phyloP scores from a whole-genome alignment of 2,888 invertebrate genomes.

The Standfussiana lucernea region DNA sequence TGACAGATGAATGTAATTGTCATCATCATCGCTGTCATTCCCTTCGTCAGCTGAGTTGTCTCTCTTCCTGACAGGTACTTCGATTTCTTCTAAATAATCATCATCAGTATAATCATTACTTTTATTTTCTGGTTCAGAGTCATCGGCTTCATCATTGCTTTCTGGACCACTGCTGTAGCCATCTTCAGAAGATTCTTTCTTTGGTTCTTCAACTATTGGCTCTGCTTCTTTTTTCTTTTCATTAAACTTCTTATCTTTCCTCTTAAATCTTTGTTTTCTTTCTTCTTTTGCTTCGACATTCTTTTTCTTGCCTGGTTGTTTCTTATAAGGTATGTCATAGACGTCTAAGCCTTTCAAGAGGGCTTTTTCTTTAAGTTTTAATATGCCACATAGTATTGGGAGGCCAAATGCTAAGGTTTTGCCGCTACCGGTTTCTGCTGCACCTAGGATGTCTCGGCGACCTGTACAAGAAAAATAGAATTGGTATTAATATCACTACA shows the following conservation, averaged over 20 bases:
- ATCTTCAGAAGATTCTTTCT: constrained; percentile 84
- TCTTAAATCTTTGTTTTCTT: constrained; percentile 50
- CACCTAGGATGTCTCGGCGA: constrained; percentile 98
- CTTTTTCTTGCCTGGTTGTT: constrained; percentile 79
- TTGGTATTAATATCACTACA: no score
- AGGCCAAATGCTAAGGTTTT: constrained; percentile 99
- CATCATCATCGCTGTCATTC: constrained; percentile 82
- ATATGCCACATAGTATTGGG: constrained; percentile 96
- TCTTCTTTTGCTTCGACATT: constrained; percentile 45
- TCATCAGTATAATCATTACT: constrained; percentile 66
- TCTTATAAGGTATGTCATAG: constrained; percentile 85
- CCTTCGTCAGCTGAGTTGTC: constrained; percentile 80
- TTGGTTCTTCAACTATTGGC: constrained; percentile 53
- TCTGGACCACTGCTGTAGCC: constrained; percentile 83
- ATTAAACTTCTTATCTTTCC: constrained; percentile 55
- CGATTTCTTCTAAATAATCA: constrained; percentile 83
- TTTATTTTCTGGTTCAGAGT: constrained; percentile 46
- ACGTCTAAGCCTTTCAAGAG: constrained; percentile 80
- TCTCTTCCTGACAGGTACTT: constrained; percentile 80
- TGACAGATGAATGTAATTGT: constrained; percentile 83
- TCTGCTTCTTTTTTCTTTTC: constrained; percentile 63
- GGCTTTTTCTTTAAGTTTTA: constrained; percentile 92
- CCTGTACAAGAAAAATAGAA: constrained; percentile 79
- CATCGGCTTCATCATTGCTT: constrained; percentile 60
- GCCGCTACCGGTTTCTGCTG: constrained; percentile 99